Evolutionary conservation across 1,140 invertebrate genomes (phyloP).

Genomic region (Tachypleus tridentatus): DNA sequence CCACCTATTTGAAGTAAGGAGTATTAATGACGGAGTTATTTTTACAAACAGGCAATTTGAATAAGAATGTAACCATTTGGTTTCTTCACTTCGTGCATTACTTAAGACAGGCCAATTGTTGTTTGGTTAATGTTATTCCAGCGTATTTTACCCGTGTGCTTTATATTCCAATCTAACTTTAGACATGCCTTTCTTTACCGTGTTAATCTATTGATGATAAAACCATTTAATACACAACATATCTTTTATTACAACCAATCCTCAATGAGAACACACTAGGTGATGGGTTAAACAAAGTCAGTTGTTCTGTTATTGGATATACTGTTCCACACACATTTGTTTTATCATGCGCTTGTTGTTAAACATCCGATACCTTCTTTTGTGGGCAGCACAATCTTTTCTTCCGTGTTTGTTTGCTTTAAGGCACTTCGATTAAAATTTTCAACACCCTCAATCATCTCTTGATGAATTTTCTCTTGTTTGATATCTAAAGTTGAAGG

Average conservation of each 20-base stretch:
- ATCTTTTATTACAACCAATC: background rate
- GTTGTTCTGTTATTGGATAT: background rate
- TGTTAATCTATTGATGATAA: background rate
- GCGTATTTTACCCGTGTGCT: too few relatives aligned
- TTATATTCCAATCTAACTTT: too few relatives aligned
- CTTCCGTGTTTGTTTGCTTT: constrained; percentile 83
- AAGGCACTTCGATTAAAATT: constrained; percentile 37
- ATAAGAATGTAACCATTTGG: too few relatives aligned
- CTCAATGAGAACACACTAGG: background rate
- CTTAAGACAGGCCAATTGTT: too few relatives aligned
- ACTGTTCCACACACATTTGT: background rate
- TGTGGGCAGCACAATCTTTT: constrained; percentile 85
- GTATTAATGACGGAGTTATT: background rate
- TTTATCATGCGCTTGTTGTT: background rate
- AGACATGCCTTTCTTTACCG: background rate
- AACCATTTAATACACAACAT: background rate
- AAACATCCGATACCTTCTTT: constrained; percentile 61
- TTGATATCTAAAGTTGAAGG: constrained; percentile 25
- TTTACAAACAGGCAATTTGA: background rate
- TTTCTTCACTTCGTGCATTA: too few relatives aligned
- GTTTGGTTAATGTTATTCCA: too few relatives aligned
- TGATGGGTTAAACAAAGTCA: background rate
- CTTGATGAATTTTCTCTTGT: constrained; percentile 32
- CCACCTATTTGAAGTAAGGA: background rate
- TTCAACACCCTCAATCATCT: constrained; percentile 30